Base-by-base conservation (phyloP, 2,797 vertebrate species). In the Pseudochaenichthys georgianus region DNA sequence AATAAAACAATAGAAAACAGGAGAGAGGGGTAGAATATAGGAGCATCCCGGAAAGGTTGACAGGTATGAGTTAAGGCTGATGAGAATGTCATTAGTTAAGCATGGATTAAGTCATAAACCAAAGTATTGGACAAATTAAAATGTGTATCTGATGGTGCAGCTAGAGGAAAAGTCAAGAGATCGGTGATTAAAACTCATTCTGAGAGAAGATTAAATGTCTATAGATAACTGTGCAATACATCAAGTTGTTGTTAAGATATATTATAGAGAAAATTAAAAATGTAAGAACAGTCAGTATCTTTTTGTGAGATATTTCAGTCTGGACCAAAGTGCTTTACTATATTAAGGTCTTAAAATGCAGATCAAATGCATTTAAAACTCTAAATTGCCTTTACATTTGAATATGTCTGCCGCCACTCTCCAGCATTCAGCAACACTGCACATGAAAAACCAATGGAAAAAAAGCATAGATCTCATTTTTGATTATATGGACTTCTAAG, bases 401-500 rank as follows among this genome's bases (percentile, higher is more conserved):
- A 51, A 67, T 53, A 60, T 53, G 7, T 61, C 31, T 73, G 43
- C 10, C 13, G 4, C 4, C 5, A n/a, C 12, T 13, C 42, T 28
- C 9, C 61, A 8, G 1, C 8, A 13, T 42, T 54, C 34, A 64
- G 65, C 59, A 46, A 10, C 58, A 57, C n/a, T 16, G 50, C 41
- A 23, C 45, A 48, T 46, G 17, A 53, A 51, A 58, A 21, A 47
- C 6, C 10, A 8, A 31, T 7, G 34, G 2, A 13, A 58, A 38
- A 60, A 19, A 21, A 47, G 42, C 41, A 64, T 21, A 10, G 8
- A 57, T 16, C 23, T 16, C 19, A 63, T 50, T 21, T 43, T 38
- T 51, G 9, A 41, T 60, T 51, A 57, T 65, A 23, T 80, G 55
- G 11, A 75, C 75, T 59, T 68, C 58, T 43, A 2, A 73, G 55